Base-by-base conservation (phyloP, 2,888 invertebrate genomes). In the Noctuana brunneofusca region DNA sequence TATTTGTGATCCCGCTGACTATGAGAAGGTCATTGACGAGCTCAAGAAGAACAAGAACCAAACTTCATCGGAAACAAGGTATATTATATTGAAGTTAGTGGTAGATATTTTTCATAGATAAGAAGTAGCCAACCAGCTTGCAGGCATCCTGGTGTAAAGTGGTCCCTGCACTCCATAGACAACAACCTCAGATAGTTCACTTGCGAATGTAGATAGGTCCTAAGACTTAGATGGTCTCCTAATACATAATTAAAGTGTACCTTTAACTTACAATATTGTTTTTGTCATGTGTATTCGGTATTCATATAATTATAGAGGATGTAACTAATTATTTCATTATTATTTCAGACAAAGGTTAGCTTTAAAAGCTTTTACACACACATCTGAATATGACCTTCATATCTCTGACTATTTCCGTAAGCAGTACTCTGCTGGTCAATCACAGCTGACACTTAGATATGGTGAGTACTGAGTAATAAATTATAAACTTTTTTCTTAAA, bases 361-460 rank as follows among this genome's bases (percentile, higher is more conserved):
- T 0, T 82, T 97, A 18, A 97, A 99, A 91, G 99, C 99, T 0
- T 99, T 99, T 81, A 98, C 97, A 1, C 98, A 98, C 81, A 99
- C 99, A 0, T 95, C 98, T 0, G 95, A 96, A 62, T 99, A 99
- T 82, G 99, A 99, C 84, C 93, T 94, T 59, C 97, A 97, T 41
- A 99, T 99, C 73, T 96, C 98, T 0, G 97, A 98, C 81, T 99
- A 97, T 81, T 98, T 99, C 92, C 95, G 99, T 11, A 96, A 96
- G 78, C 95, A 98, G 81, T 99, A 96, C 83, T 96, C 96, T 0
- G 84, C 92, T 3, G 95, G 95, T 1, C 90, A 93, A 1, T 95
- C 97, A 0, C 98, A 98, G 79, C 78, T 98, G 55, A 95, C 96
- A 0, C 90, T 99, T 50, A 94, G 98, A 75, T 99, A 99, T 86